Percentiles rank a stretch among this genome's conserved stretches.
These are phyloP conservation scores for Antennarius striatus DNA, from an alignment of 2,113 vertebrate species.

Conservation along the genomic window DNA sequence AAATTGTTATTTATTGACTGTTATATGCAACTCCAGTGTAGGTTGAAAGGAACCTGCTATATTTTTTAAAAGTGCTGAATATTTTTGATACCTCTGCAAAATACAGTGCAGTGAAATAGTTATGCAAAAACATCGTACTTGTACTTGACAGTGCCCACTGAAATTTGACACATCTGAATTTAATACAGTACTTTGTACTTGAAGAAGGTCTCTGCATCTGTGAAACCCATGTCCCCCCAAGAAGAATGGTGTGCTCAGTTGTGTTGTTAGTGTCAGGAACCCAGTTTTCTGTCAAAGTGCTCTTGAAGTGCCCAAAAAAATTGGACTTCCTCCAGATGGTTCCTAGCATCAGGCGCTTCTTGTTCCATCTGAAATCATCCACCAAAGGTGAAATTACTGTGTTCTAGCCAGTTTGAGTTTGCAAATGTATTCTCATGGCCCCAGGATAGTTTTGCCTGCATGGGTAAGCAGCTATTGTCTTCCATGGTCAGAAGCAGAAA, in stretches of 20 bases:
- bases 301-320: conserved; percentile 17
- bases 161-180: conserved; percentile 9
- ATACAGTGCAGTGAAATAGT: conserved; percentile 1
- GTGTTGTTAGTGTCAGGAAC: conserved; percentile 38
- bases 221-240: conserved; percentile 1
- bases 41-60: too few species aligned
- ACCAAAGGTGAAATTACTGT: conserved; percentile 46
- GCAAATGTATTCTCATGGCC: conserved; percentile 41
- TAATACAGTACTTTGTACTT: background rate
- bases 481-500: conserved; percentile 11
- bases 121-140: background rate
- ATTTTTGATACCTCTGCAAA: background rate
- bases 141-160: background rate
- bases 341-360: conserved; percentile 35
- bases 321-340: conserved; percentile 16
- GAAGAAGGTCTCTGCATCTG: background rate
- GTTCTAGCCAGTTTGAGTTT: conserved; percentile 15
- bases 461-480: conserved; percentile 11
- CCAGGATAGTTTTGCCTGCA: conserved; percentile 30
- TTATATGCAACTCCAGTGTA: background rate
- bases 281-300: conserved; percentile 44
- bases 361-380: conserved; percentile 36
- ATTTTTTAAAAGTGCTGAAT: background rate
- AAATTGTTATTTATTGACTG: background rate
- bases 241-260: background rate